Evolutionary conservation across 2,797 vertebrate genomes (phyloP).

Genomic region (Micrastur ruficollis): DNA sequence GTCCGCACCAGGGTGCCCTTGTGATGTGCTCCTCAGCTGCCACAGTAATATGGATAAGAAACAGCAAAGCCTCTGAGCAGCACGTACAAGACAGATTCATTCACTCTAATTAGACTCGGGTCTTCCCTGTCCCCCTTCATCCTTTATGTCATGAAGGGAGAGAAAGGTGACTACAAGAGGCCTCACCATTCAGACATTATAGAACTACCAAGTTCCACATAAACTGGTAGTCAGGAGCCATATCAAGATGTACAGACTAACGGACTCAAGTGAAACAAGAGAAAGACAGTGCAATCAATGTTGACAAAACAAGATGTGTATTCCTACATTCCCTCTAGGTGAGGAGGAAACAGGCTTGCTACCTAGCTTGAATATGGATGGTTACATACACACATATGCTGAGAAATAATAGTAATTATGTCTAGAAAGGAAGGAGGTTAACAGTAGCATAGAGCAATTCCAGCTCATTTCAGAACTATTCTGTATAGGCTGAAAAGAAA

Average conservation of each 20-base stretch:
- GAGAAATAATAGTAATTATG: background rate
- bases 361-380: background rate
- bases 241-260: background rate
- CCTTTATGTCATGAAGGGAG: background rate
- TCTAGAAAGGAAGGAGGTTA: background rate
- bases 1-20: constrained; percentile 1
- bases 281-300: background rate
- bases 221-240: background rate
- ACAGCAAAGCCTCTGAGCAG: constrained; percentile 46
- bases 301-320: background rate
- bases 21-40: background rate
- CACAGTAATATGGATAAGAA: background rate
- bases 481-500: background rate
- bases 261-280: background rate
- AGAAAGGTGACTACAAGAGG: background rate
- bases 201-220: background rate
- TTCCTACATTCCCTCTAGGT: background rate
- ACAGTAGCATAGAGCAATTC: background rate
- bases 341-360: background rate
- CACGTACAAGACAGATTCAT: background rate
- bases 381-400: background rate
- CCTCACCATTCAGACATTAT: background rate
- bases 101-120: background rate
- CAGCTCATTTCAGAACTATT: background rate
- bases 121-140: background rate